A percentile compares a stretch with the other conserved stretches of the same genome.
These are phyloP conservation scores for Ypsolopha scabrella DNA, from an alignment of 2,888 invertebrate genomes.

Conservation along the genomic window DNA sequence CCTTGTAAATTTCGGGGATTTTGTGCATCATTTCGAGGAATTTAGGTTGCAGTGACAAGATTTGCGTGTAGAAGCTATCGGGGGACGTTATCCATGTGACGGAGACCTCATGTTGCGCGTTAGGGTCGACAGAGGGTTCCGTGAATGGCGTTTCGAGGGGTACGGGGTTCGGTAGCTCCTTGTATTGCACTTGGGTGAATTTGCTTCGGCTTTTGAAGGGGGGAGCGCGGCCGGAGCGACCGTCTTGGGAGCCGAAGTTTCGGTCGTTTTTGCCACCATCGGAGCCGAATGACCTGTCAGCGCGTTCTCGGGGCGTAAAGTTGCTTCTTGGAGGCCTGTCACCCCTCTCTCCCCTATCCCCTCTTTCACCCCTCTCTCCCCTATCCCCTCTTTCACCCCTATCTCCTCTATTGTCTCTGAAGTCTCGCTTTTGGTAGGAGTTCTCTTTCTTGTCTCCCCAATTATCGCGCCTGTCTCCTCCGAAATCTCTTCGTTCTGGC, in stretches of 20 bases:
- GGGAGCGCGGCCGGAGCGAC: constrained; percentile 28
- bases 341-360: constrained; percentile 14
- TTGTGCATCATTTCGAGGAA: constrained; percentile 78
- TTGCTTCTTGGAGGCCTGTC: constrained; percentile 25
- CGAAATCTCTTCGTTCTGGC: neutral
- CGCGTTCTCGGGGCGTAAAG: constrained; percentile 47
- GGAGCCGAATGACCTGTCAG: constrained; percentile 36
- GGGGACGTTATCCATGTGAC: constrained; percentile 84
- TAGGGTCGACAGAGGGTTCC: constrained; percentile 54
- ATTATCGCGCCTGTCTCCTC: neutral
- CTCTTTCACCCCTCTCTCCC: constrained; percentile 12
- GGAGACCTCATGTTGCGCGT: constrained; percentile 67
- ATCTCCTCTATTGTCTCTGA: constrained; percentile 8
- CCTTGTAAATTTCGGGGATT: constrained; percentile 76
- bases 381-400: constrained; percentile 12
- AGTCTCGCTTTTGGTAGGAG: constrained; percentile 6
- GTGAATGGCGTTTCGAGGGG: constrained; percentile 57
- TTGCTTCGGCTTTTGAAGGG: constrained; percentile 39
- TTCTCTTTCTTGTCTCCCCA: constrained; percentile 14
- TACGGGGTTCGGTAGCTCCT: constrained; percentile 53
- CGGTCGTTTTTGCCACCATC: constrained; percentile 36
- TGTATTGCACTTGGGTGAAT: constrained; percentile 43
- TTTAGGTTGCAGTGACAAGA: constrained; percentile 56
- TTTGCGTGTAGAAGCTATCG: constrained; percentile 76
- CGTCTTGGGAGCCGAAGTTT: constrained; percentile 37